Conservation (phyloP, 92 coral and sea anemone genomes). For the Epizoanthus stellaris region DNA sequence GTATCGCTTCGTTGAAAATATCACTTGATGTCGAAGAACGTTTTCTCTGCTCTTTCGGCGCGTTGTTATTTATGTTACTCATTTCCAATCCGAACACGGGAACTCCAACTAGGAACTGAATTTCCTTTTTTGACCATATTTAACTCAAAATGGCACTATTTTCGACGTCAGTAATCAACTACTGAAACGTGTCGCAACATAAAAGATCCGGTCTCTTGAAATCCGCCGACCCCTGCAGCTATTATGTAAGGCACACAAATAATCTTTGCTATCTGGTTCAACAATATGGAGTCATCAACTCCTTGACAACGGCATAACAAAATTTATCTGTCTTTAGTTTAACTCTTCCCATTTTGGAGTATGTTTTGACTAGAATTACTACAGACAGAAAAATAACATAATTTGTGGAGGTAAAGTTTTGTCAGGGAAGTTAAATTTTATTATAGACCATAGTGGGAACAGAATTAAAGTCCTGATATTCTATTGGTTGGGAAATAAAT, state of each 20-base stretch:
- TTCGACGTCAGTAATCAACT: background rate
- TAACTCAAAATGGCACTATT: background rate
- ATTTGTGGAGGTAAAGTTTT: no score
- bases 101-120: background rate
- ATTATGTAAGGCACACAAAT: background rate
- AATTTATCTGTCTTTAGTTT: background rate
- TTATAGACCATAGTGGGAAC: no score
- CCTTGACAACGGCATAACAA: background rate
- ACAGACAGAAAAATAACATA: no score
- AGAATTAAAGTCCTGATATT: no score
- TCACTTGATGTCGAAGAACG: constrained; percentile 64
- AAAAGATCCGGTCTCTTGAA: background rate
- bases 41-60: background rate
- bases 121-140: constrained; percentile 12
- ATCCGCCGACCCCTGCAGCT: background rate
- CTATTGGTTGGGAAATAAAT: no score
- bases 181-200: constrained; percentile 9
- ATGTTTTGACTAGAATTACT: no score
- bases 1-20: constrained; percentile 77
- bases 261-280: background rate
- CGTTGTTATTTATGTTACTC: background rate
- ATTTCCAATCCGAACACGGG: constrained; percentile 8
- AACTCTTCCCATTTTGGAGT: no score
- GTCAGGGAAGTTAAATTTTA: no score
- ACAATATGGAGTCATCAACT: background rate